These are phyloP conservation scores for Garrulus glandarius DNA, from an alignment of 2,797 vertebrate species.

Conservation along the genomic window DNA sequence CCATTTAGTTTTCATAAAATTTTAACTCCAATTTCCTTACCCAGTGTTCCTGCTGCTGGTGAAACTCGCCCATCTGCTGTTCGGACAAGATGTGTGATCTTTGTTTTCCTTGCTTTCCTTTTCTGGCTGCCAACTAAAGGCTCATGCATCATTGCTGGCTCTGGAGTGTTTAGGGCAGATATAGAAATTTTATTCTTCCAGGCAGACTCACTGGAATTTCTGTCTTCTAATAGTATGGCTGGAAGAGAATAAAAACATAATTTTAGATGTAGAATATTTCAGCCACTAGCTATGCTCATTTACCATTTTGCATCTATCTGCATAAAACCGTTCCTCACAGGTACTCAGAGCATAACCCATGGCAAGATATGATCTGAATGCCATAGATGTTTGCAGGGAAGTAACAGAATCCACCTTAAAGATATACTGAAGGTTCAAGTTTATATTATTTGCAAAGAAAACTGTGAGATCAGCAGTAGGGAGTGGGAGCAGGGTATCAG, in stretches of 20 bases:
- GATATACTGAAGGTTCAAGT: not conserved
- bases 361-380: not conserved
- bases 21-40: conserved; percentile 58
- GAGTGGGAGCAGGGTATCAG: not conserved
- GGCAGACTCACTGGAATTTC: conserved; percentile 74
- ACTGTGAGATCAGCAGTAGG: not conserved
- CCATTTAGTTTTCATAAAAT: not conserved
- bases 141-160: conserved; percentile 81
- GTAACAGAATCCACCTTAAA: not conserved
- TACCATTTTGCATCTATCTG: not conserved
- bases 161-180: conserved; percentile 79
- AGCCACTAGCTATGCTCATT: not conserved
- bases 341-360: not conserved
- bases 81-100: conserved; percentile 97
- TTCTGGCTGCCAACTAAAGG: conserved; percentile 97
- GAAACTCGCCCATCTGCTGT: conserved; percentile 91
- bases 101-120: conserved; percentile 96
- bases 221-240: conserved; percentile 82
- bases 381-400: not conserved
- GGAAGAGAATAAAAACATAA: conserved; percentile 41
- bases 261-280: not conserved
- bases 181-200: conserved; percentile 79
- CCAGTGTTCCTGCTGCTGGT: conserved; percentile 83
- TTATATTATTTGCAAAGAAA: not conserved
- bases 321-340: not conserved